Conservation (phyloP, 2,797 vertebrate species). For the Oceanodroma leucorhoa region DNA sequence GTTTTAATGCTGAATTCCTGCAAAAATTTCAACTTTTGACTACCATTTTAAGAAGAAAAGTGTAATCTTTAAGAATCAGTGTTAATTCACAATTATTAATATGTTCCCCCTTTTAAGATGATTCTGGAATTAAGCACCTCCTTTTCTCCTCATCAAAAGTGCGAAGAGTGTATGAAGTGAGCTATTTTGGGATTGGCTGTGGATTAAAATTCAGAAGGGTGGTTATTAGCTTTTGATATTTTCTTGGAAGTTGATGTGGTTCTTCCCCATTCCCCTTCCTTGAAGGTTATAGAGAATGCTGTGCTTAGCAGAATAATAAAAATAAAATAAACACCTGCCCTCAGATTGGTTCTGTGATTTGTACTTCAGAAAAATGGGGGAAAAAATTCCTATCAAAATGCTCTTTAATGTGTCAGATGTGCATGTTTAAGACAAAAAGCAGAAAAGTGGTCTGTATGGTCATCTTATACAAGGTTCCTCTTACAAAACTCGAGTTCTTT, state of each 20-base stretch:
- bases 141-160: not conserved
- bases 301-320: conserved; percentile 88
- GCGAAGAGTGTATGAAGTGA: not conserved
- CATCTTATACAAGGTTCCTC: not conserved
- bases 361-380: conserved; percentile 55
- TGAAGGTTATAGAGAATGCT: conserved; percentile 87
- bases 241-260: conserved; percentile 52
- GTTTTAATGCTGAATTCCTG: not conserved
- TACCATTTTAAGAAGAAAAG: not conserved
- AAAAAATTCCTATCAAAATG: conserved; percentile 31
- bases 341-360: conserved; percentile 83
- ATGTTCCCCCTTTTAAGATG: not conserved
- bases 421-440: not conserved
- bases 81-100: not conserved
- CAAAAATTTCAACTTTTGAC: not conserved
- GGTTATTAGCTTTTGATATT: conserved; percentile 76
- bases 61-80: not conserved
- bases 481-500: not conserved
- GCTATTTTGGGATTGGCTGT: conserved; percentile 61
- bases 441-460: not conserved
- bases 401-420: not conserved
- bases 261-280: conserved; percentile 70
- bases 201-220: conserved; percentile 75
- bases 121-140: not conserved
- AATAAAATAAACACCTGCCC: conserved; percentile 75